Percentiles rank a stretch among this genome's conserved stretches.
phyloP scores from a whole-genome alignment of 2,113 vertebrate species.

The Zonotrichia leucophrys region DNA sequence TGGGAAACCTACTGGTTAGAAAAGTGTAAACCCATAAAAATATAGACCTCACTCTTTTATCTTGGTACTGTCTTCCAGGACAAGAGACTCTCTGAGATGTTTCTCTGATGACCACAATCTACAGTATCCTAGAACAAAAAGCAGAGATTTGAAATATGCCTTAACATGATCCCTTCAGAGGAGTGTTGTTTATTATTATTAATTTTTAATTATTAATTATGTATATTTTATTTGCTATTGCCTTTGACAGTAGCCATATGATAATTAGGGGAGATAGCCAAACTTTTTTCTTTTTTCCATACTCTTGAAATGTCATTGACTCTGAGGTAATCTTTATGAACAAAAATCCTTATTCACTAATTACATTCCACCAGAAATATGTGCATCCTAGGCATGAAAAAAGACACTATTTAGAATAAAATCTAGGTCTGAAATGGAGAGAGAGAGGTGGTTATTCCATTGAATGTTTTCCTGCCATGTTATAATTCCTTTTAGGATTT shows the following conservation, averaged over 20 bases:
- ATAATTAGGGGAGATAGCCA: background rate
- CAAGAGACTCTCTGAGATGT: fast-evolving
- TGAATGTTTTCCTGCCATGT: fast-evolving
- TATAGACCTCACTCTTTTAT: background rate
- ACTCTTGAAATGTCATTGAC: background rate
- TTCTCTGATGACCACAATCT: background rate
- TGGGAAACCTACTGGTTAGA: background rate
- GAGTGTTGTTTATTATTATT: background rate
- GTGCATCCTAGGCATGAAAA: background rate
- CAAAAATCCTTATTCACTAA: background rate
- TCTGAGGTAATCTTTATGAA: background rate
- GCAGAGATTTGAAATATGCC: background rate
- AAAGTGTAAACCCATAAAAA: background rate
- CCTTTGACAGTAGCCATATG: background rate
- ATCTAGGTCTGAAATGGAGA: background rate
- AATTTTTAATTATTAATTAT: background rate
- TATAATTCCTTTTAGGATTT: background rate
- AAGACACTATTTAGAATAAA: background rate
- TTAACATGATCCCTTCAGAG: background rate
- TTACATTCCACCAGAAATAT: background rate
- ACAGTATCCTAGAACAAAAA: background rate
- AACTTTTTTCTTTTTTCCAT: background rate
- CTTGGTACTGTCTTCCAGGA: background rate
- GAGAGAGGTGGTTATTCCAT: background rate
- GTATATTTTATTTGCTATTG: background rate